Evolutionary conservation across 2,797 vertebrate species (phyloP).

Genomic region (Tenualosa ilisha): DNA sequence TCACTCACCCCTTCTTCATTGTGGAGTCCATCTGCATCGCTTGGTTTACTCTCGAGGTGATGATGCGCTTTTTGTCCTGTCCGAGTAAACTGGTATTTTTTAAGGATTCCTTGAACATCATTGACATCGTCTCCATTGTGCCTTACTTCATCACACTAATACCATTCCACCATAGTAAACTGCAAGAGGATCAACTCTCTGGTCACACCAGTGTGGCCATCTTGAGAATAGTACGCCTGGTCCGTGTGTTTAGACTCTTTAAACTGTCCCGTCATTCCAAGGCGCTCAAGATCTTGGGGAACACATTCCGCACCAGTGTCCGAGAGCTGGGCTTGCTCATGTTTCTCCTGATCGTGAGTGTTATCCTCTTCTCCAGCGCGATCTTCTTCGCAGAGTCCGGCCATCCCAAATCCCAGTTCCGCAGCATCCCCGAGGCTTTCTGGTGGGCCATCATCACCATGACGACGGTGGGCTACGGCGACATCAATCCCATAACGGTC

Average conservation of each 20-base stretch:
- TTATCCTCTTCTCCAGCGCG: constrained; percentile 95
- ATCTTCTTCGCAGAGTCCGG: constrained; percentile 95
- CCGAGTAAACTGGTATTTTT: constrained; percentile 92
- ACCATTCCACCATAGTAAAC: background rate
- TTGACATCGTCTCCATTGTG: constrained; percentile 97
- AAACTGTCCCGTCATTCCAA: constrained; percentile 95
- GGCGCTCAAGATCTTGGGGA: constrained; percentile 95
- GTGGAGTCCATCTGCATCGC: constrained; percentile 95
- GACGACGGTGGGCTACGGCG: constrained; percentile 96
- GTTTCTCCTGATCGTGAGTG: constrained; percentile 94
- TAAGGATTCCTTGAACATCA: constrained; percentile 95
- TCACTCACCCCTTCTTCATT: constrained; percentile 95
- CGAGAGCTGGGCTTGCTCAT: constrained; percentile 93
- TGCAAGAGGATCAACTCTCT: background rate
- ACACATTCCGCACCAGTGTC: constrained; percentile 93
- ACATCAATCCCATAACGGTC: constrained; percentile 96
- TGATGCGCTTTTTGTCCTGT: constrained; percentile 52
- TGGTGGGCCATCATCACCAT: constrained; percentile 98
- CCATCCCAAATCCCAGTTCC: constrained; percentile 89
- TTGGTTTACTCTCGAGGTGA: constrained; percentile 96
- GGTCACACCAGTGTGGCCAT: constrained; percentile 92
- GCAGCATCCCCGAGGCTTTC: constrained; percentile 95
- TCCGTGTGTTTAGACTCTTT: constrained; percentile 94
- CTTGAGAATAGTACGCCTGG: constrained; percentile 91
- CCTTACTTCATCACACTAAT: constrained; percentile 90